Evolutionary conservation across 2,113 vertebrate genomes (phyloP), one percentile per base, ranked within the genome.

Genomic region (Oxyura jamaicensis): DNA sequence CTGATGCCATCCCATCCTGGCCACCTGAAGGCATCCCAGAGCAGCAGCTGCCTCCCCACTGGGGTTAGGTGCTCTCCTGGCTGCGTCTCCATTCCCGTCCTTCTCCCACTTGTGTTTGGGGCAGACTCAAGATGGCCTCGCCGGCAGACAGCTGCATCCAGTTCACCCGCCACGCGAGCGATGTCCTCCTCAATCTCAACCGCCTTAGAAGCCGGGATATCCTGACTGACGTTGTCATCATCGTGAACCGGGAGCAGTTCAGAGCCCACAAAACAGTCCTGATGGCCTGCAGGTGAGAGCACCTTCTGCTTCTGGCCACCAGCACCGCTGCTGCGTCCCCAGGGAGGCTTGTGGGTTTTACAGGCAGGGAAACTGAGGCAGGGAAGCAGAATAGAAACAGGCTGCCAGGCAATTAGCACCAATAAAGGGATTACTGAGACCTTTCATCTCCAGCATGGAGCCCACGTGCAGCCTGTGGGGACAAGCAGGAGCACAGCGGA

Each of bases 81-180:
- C 25, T 5, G 4, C 52, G 90, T 73, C 35, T 52, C 36, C 41
- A 4, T 69, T 50, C 71, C 44, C n/a, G 66, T 53, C 65, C 39
- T 78, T 29, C n/a, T 75, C 26, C 31, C 10, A 8, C 31, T 83
- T 73, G 48, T 93, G 53, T 86, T 48, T 71, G 71, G 94, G 97
- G 98, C 97, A 96, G 98, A 94, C 96, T 98, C 97, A 95, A 98
- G 96, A 99, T 99, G 99, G 98, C 99, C 97, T 99, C 99, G 2
- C 98, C 98, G 20, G 99, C 99, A 92, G 99, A 99, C 98, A 99
- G 99, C 98, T 99, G 99, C 97, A 99, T 99, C 97, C 99, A 99
- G 95, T 99, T 99, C 98, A 99, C 99, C 10, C 99, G 99, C 85
- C 99, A 99, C 2, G 99, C 99, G 0, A 99, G 99, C 29, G 99